Evolutionary conservation across 2,113 vertebrate species (phyloP).

Genomic region (Baryphthengus martii): DNA sequence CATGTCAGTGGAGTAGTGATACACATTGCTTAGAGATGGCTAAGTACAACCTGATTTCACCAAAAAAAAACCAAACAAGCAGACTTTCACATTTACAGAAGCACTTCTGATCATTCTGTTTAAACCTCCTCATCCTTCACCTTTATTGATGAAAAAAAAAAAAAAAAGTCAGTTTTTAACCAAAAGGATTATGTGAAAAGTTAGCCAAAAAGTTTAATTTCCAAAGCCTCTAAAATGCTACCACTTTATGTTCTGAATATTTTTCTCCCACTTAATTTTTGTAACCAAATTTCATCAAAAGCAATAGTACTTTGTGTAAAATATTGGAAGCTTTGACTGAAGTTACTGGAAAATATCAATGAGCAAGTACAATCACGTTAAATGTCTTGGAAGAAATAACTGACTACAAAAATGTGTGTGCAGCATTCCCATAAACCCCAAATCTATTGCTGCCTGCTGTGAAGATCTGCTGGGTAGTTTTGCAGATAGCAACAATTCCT

Average conservation of each 20-base stretch:
- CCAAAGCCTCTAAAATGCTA: background rate
- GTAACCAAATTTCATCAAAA: background rate
- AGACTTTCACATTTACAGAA: background rate
- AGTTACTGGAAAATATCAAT: background rate
- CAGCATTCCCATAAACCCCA: background rate
- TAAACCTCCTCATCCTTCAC: background rate
- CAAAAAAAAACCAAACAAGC: no score
- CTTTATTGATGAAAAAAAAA: background rate
- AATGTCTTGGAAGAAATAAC: background rate
- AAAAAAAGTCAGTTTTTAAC: background rate
- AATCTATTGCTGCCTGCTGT: background rate
- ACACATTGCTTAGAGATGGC: background rate
- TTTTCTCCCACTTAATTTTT: background rate
- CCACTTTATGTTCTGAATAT: background rate
- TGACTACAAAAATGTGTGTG: background rate
- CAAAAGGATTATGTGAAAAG: background rate
- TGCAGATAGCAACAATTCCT: background rate
- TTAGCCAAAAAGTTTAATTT: background rate
- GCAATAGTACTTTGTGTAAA: background rate
- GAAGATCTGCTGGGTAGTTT: background rate
- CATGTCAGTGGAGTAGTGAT: background rate
- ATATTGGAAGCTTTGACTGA: background rate
- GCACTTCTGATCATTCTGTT: background rate
- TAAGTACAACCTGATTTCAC: background rate
- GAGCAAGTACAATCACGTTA: background rate